A percentile compares a stretch with the other conserved stretches of the same genome.
Evolutionary conservation across 2,888 invertebrate genomes (phyloP).

Genomic region (Lycocerus yunnanus): DNA sequence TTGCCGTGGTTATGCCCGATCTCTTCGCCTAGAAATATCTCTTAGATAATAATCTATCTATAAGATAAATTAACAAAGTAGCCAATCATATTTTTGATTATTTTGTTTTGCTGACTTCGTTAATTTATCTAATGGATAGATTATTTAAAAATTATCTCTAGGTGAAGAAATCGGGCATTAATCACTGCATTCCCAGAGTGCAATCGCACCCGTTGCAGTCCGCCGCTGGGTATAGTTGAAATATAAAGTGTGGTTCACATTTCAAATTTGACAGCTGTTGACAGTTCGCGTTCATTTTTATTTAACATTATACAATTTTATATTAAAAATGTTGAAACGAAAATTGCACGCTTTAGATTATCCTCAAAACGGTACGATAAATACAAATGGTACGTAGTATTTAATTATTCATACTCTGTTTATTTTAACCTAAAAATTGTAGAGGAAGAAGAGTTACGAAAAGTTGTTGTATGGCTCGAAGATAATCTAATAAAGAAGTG

Average conservation of each 20-base stretch:
- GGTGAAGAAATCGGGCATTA: too few species aligned
- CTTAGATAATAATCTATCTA: too few species aligned
- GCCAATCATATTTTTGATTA: too few species aligned
- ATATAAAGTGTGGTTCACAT: neutral
- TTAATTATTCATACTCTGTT: neutral
- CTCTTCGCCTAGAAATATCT: too few species aligned
- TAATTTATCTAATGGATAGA: too few species aligned
- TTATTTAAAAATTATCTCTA: too few species aligned
- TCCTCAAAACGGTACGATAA: slow-evolving; percentile 72
- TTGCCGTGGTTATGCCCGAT: too few species aligned
- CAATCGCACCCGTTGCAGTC: too few species aligned
- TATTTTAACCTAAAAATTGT: slow-evolving; percentile 41
- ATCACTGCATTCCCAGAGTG: too few species aligned
- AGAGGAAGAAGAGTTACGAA: slow-evolving; percentile 83
- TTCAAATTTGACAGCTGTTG: neutral
- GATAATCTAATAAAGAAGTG: slow-evolving; percentile 91
- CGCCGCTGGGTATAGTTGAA: too few species aligned
- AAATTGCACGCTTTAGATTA: slow-evolving; percentile 81
- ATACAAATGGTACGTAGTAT: slow-evolving; percentile 66
- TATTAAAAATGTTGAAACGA: slow-evolving; percentile 69
- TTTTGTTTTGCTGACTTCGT: too few species aligned
- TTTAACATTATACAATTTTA: neutral
- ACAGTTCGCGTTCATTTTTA: neutral
- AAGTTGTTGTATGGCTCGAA: slow-evolving; percentile 87
- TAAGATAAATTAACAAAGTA: too few species aligned